A percentile compares a stretch with the other conserved stretches of the same genome.
phyloP scores from a whole-genome alignment of 1,140 invertebrate genomes.

The Scylla paramamosain region DNA sequence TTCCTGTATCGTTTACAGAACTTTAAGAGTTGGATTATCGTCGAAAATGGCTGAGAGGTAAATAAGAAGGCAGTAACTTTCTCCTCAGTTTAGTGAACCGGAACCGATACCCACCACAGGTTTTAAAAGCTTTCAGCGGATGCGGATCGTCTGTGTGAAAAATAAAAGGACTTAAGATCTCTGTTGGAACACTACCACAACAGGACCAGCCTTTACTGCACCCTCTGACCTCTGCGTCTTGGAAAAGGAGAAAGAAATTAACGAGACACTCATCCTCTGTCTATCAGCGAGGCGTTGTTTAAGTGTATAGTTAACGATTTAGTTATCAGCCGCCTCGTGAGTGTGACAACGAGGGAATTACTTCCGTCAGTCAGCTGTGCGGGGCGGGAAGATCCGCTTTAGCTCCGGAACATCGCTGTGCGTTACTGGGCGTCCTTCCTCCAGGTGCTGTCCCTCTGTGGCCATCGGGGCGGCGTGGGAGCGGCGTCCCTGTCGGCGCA shows the following conservation, averaged over 20 bases:
- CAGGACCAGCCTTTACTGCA: neutral
- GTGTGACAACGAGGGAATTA: neutral
- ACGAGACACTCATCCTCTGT: neutral
- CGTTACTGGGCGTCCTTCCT: slow-evolving; percentile 8
- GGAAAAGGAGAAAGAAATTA: neutral
- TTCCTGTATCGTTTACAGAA: neutral
- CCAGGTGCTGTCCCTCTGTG: neutral
- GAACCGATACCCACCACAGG: neutral
- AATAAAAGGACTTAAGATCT: neutral
- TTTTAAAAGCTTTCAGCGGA: neutral
- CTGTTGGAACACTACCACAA: neutral
- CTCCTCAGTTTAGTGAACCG: neutral
- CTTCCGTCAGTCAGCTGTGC: neutral
- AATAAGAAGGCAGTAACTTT: neutral
- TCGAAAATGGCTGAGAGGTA: neutral
- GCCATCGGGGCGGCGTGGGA: neutral
- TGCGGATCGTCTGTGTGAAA: neutral
- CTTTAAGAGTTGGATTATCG: neutral
- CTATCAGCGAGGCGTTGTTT: neutral
- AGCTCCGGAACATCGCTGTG: neutral
- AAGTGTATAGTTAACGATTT: neutral
- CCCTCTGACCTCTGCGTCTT: neutral
- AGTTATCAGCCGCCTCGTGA: neutral
- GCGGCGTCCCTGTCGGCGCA: slow-evolving; percentile 7
- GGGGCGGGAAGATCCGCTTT: neutral